A percentile compares a stretch with the other conserved stretches of the same genome.
These are phyloP conservation scores for Helobdella robusta DNA, from an alignment of 2,888 invertebrate genomes.

Conservation along the genomic window DNA sequence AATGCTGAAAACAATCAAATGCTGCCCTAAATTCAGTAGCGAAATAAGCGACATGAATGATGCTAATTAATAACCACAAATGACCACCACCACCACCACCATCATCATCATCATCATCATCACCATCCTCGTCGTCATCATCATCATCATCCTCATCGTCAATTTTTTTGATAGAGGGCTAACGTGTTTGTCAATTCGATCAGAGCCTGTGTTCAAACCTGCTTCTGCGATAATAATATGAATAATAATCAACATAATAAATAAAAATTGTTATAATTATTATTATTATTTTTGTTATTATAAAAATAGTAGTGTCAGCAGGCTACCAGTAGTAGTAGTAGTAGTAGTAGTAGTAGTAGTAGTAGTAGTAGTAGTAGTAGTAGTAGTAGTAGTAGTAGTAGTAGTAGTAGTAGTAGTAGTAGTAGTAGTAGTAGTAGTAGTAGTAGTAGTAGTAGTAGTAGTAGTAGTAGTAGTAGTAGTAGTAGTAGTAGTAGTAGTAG, in stretches of 20 bases:
- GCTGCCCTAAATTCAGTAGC: too few species aligned
- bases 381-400: conserved; percentile 9
- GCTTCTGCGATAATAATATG: too few species aligned
- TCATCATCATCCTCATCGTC: not conserved
- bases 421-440: not conserved
- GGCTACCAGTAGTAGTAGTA: conserved; percentile 29
- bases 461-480: not conserved
- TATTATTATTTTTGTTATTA: too few species aligned
- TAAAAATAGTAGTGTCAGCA: too few species aligned
- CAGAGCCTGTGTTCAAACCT: too few species aligned
- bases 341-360: conserved; percentile 28
- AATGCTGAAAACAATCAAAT: too few species aligned
- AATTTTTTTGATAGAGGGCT: too few species aligned
- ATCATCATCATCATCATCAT: conserved; percentile 8
- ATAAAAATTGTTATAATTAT: too few species aligned
- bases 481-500: not conserved
- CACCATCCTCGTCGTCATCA: not conserved
- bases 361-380: conserved; percentile 21
- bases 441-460: not conserved
- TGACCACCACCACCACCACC: not conserved
- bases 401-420: not conserved
- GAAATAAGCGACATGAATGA: too few species aligned
- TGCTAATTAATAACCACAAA: too few species aligned
- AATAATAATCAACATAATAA: too few species aligned
- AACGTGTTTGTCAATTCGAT: too few species aligned